These are phyloP conservation scores for Xiphydria camelus DNA, from an alignment of 2,888 invertebrate species.

Conservation along the genomic window DNA sequence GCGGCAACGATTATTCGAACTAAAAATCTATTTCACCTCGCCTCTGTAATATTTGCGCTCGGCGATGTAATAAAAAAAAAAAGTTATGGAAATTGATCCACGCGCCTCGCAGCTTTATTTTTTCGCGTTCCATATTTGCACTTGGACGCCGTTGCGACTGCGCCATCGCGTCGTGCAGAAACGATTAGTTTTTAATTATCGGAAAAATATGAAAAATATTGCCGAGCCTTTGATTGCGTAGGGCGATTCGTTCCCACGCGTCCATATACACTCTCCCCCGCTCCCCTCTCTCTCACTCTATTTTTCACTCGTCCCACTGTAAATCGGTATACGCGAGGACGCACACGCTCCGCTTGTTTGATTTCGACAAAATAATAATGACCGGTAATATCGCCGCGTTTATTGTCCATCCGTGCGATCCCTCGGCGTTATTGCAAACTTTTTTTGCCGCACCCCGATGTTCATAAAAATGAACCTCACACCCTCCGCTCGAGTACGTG, in stretches of 20 bases:
- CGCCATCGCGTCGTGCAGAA: slow-evolving; percentile 12
- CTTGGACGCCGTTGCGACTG: not conserved
- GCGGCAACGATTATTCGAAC: too few relatives aligned
- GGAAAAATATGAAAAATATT: slow-evolving; percentile 22
- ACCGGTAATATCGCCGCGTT: slow-evolving; percentile 33
- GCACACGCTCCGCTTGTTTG: slow-evolving; percentile 20
- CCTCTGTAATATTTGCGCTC: too few relatives aligned
- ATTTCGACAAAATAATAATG: slow-evolving; percentile 34
- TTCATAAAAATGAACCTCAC: slow-evolving; percentile 27
- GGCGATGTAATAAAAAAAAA: too few relatives aligned
- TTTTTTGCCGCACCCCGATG: slow-evolving; percentile 11
- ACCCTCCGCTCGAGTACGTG: too few relatives aligned
- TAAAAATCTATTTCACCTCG: too few relatives aligned
- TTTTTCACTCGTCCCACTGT: too few relatives aligned
- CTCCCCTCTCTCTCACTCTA: too few relatives aligned
- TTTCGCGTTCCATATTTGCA: too few relatives aligned
- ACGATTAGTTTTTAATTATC: slow-evolving; percentile 37
- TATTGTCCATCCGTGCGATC: slow-evolving; percentile 22
- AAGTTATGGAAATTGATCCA: too few relatives aligned
- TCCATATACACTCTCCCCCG: too few relatives aligned
- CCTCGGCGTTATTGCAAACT: slow-evolving; percentile 20
- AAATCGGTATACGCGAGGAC: slow-evolving; percentile 17
- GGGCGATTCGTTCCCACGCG: slow-evolving; percentile 5
- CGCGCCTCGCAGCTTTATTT: too few relatives aligned
- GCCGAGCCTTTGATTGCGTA: slow-evolving; percentile 27